Evolutionary conservation across 2,888 invertebrate genomes (phyloP).

Genomic region (Mythimna lalbum): DNA sequence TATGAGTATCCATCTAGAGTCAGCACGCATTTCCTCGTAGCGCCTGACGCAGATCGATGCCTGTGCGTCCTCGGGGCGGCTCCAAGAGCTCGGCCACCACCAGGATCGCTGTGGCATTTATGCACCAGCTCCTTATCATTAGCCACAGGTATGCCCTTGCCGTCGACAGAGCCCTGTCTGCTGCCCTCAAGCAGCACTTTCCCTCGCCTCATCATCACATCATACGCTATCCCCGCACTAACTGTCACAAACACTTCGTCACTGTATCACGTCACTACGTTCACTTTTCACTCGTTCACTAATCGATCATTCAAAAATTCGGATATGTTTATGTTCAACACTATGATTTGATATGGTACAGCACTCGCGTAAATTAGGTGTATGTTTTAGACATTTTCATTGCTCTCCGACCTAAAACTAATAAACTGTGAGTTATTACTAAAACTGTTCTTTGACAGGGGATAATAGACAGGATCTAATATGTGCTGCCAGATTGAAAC

Average conservation of each 20-base stretch:
- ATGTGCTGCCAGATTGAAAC: slow-evolving; percentile 6
- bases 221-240: slow-evolving; percentile 82
- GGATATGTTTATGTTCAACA: slow-evolving; percentile 76
- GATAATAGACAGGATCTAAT: slow-evolving; percentile 39
- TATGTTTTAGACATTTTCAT: slow-evolving; percentile 75
- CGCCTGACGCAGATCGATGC: slow-evolving; percentile 88
- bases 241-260: slow-evolving; percentile 61
- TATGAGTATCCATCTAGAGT: slow-evolving; percentile 96
- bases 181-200: slow-evolving; percentile 87
- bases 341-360: slow-evolving; percentile 78
- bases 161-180: slow-evolving; percentile 88
- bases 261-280: slow-evolving; percentile 57
- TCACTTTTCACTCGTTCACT: slow-evolving; percentile 53
- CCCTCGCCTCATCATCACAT: slow-evolving; percentile 88
- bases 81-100: slow-evolving; percentile 87
- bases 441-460: slow-evolving; percentile 50
- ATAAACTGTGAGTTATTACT: slow-evolving; percentile 73
- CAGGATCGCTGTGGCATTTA: slow-evolving; percentile 93
- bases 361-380: slow-evolving; percentile 69
- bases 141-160: slow-evolving; percentile 76
- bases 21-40: slow-evolving; percentile 94
- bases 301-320: slow-evolving; percentile 65
- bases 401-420: slow-evolving; percentile 71
- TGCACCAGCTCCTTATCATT: slow-evolving; percentile 92
- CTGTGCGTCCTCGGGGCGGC: slow-evolving; percentile 81